These are phyloP conservation scores for Lipophrys pholis DNA, from an alignment of 2,113 vertebrate genomes.

Conservation along the genomic window DNA sequence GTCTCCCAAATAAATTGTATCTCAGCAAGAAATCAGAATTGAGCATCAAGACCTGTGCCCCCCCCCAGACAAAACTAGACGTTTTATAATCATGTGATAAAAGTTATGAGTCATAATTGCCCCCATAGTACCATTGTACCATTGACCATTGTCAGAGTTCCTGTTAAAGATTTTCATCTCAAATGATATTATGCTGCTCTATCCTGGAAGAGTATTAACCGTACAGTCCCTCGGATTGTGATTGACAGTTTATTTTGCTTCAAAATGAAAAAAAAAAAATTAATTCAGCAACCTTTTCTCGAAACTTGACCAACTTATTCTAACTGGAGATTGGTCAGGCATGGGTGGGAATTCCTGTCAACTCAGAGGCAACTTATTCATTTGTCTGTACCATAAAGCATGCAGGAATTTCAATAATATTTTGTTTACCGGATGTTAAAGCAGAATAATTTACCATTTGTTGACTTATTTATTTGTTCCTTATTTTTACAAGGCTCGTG, in stretches of 20 bases:
- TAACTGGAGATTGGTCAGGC: slow-evolving; percentile 17
- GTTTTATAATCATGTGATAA: too few relatives aligned
- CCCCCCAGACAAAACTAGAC: too few relatives aligned
- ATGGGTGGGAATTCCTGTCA: background rate
- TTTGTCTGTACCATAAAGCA: background rate
- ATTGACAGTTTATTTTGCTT: slow-evolving; percentile 62
- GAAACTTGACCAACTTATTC: slow-evolving; percentile 8
- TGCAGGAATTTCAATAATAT: background rate
- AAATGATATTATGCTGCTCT: slow-evolving; percentile 43
- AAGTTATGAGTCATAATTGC: too few relatives aligned
- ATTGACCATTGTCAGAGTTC: too few relatives aligned
- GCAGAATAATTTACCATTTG: background rate
- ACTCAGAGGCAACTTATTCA: background rate
- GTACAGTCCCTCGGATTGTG: slow-evolving; percentile 41
- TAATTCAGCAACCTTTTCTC: slow-evolving; percentile 30
- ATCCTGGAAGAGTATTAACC: slow-evolving; percentile 34
- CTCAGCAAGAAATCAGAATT: too few relatives aligned
- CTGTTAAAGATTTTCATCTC: slow-evolving; percentile 41
- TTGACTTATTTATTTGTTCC: background rate
- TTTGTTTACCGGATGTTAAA: background rate
- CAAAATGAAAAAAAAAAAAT: too few relatives aligned
- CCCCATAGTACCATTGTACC: too few relatives aligned
- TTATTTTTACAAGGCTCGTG: background rate
- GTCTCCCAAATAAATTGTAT: too few relatives aligned
- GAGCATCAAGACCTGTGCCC: too few relatives aligned